Evolutionary conservation across 2,113 vertebrate species (phyloP).

Genomic region (Vicugna pacos): DNA sequence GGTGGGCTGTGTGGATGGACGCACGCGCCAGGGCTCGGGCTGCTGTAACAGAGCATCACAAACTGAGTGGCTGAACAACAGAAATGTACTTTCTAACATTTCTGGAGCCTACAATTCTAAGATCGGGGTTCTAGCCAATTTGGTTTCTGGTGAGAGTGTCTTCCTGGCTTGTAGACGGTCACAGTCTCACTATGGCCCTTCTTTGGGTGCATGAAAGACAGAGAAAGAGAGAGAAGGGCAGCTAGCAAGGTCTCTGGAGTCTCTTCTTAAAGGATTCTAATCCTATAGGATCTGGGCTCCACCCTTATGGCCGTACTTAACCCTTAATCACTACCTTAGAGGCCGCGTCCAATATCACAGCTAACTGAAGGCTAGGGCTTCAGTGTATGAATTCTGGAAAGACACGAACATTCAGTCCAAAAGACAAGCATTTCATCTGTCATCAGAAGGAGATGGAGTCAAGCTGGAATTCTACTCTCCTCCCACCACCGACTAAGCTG

Average conservation of each 20-base stretch:
- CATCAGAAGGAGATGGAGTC: not conserved
- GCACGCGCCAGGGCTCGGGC: accelerated
- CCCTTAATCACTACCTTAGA: not conserved
- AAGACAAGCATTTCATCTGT: accelerated
- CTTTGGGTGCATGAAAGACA: not conserved
- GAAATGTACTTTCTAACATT: not conserved
- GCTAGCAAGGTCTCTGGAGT: not conserved
- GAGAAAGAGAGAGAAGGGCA: not conserved
- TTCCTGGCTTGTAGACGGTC: not conserved
- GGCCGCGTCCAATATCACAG: not conserved
- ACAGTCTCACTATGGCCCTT: too few relatives aligned
- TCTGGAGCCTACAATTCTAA: not conserved
- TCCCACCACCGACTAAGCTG: accelerated
- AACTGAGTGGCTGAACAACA: not conserved
- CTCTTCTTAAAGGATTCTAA: not conserved
- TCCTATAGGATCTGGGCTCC: not conserved
- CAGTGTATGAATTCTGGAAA: not conserved
- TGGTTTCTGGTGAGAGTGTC: not conserved
- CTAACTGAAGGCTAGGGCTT: not conserved
- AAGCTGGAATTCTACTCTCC: accelerated
- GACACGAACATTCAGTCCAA: not conserved
- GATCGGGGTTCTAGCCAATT: not conserved
- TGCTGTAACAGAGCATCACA: not conserved
- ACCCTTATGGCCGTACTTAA: not conserved
- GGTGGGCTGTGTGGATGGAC: accelerated